Evolutionary conservation across 2,888 invertebrate species (phyloP).

Genomic region (Trissonchulus latispiculum): DNA sequence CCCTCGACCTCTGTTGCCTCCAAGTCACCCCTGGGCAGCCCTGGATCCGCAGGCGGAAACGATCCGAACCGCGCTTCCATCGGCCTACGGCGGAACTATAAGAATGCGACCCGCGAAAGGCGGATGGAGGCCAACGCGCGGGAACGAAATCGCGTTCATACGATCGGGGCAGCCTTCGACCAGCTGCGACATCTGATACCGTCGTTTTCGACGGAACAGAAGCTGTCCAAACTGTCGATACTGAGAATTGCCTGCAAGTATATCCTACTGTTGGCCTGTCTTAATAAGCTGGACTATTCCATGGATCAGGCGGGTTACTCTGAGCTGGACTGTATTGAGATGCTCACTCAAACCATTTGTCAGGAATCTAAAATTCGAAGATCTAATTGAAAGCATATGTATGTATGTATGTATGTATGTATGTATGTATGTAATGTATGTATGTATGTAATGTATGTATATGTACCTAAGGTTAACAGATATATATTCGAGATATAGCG

Average conservation of each 20-base stretch:
- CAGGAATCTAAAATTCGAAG: constrained; percentile 19
- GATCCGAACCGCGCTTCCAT: no score
- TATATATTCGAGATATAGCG: no score
- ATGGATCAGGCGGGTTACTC: constrained; percentile 56
- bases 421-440: no score
- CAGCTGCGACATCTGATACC: constrained; percentile 72
- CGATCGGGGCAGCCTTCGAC: constrained; percentile 89
- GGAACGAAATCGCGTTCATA: constrained; percentile 82
- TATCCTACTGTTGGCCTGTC: constrained; percentile 69
- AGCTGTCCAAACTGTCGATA: constrained; percentile 81
- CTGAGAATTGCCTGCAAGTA: constrained; percentile 84
- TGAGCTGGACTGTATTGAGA: constrained; percentile 66
- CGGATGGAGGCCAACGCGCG: constrained; percentile 87
- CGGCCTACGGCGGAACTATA: constrained; percentile 81
- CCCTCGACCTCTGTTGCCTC: no score
- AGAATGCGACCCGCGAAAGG: constrained; percentile 84
- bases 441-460: no score
- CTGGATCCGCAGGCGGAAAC: no score
- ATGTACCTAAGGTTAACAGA: no score
- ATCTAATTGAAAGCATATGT: no score
- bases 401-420: no score
- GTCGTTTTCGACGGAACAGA: constrained; percentile 81
- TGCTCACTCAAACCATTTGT: constrained; percentile 36
- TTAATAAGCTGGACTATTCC: constrained; percentile 61
- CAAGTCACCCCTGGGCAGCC: no score